Evolutionary conservation across 2,888 invertebrate species (phyloP).

Genomic region (Syrista parreyssii): DNA sequence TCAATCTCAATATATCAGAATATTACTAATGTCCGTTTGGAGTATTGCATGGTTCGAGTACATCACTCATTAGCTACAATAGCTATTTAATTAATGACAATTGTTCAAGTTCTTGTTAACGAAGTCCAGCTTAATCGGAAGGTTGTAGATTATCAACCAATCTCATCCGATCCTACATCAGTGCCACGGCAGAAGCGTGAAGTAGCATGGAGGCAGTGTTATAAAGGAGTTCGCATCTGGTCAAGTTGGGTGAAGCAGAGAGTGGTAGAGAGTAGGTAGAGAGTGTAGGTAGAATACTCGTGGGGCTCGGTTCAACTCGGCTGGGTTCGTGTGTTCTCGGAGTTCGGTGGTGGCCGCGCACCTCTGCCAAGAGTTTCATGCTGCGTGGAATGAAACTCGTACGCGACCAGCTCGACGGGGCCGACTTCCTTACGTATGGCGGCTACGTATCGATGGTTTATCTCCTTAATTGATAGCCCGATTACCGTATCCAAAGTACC

Average conservation of each 20-base stretch:
- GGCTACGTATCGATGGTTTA: conserved; percentile 24
- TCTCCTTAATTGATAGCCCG: not conserved
- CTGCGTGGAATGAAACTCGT: conserved; percentile 62
- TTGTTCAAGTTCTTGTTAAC: not conserved
- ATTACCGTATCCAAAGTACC: not conserved
- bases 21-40: not conserved
- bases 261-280: conserved; percentile 18
- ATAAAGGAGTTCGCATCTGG: not conserved
- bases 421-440: conserved; percentile 53
- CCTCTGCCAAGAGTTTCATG: conserved; percentile 58
- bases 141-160: not conserved
- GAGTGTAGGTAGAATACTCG: conserved; percentile 1
- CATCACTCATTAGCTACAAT: not conserved
- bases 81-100: not conserved
- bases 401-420: conserved; percentile 60
- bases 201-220: not conserved
- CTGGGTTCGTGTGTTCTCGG: conserved; percentile 46
- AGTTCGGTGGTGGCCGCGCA: conserved; percentile 55
- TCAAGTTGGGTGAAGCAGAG: conserved; percentile 21
- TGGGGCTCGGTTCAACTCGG: conserved; percentile 39
- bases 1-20: not conserved
- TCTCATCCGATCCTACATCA: not conserved
- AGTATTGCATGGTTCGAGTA: not conserved
- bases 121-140: not conserved
- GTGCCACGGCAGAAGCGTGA: not conserved